phyloP scores from a whole-genome alignment of 2,888 invertebrate species.

The Ormyrus pomaceus region DNA sequence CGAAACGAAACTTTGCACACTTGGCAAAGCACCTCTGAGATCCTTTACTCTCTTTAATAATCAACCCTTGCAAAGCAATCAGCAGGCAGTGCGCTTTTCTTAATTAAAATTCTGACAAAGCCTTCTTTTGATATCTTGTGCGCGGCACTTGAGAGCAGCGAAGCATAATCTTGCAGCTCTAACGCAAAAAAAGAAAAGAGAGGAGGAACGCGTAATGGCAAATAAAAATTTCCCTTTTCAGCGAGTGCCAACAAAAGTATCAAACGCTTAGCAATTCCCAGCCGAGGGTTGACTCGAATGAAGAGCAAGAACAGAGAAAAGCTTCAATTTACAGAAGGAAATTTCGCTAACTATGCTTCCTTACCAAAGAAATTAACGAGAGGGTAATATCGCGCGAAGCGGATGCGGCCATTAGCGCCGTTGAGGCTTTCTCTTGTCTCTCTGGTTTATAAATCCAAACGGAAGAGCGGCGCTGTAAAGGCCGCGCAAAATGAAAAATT shows the following conservation, averaged over 20 bases:
- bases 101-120: conserved; percentile 31
- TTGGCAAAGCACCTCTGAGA: background rate
- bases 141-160: background rate
- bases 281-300: too few species aligned
- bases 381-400: conserved; percentile 21
- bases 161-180: background rate
- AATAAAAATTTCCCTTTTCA: conserved; percentile 39
- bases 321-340: background rate
- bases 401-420: conserved; percentile 29
- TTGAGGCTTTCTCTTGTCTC: background rate
- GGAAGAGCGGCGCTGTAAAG: conserved; percentile 1
- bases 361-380: conserved; percentile 41
- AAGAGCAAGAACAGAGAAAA: too few species aligned
- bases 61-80: background rate
- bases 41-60: conserved; percentile 4
- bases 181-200: background rate
- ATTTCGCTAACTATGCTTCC: conserved; percentile 49
- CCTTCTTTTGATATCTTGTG: conserved; percentile 2
- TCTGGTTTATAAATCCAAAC: conserved; percentile 29
- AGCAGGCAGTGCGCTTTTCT: background rate
- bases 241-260: conserved; percentile 1
- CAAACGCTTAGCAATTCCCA: conserved; percentile 30
- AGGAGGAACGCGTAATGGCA: background rate
- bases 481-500: too few species aligned
- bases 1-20: background rate